Conservation (phyloP, 2,797 vertebrate species). For the Rhinella marina region DNA sequence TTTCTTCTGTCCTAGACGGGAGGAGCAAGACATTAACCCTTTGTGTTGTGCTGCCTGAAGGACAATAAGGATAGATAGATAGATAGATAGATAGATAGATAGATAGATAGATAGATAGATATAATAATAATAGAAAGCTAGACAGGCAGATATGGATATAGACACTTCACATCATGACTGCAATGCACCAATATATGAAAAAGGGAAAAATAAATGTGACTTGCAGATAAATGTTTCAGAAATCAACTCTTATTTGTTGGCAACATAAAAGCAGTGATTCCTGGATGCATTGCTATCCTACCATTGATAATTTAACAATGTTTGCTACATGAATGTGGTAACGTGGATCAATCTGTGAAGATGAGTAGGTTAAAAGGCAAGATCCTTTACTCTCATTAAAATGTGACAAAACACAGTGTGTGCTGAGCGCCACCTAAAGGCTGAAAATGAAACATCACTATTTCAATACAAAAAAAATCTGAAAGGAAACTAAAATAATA, state of each 20-base stretch:
- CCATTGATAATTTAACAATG: constrained; percentile 32
- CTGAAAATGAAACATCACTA: not conserved
- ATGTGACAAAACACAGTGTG: not conserved
- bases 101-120: no score
- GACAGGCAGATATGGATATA: no score
- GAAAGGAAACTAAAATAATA: not conserved
- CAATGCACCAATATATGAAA: not conserved
- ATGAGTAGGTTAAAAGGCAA: constrained; percentile 24
- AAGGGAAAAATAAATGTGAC: not conserved
- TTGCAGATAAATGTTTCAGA: not conserved
- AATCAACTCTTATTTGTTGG: not conserved
- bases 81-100: no score
- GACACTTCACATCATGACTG: not conserved
- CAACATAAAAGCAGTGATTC: not conserved
- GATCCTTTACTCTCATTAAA: constrained; percentile 25
- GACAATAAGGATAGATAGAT: no score
- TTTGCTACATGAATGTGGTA: not conserved
- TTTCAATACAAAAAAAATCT: not conserved
- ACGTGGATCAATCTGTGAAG: not conserved
- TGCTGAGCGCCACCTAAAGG: constrained; percentile 38
- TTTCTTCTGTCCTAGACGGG: no score
- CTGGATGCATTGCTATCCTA: constrained; percentile 9
- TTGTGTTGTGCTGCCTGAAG: no score
- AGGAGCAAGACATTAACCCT: no score
- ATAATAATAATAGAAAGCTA: no score